Conservation (phyloP, 2,113 vertebrate species). For the Chinchilla lanigera region DNA sequence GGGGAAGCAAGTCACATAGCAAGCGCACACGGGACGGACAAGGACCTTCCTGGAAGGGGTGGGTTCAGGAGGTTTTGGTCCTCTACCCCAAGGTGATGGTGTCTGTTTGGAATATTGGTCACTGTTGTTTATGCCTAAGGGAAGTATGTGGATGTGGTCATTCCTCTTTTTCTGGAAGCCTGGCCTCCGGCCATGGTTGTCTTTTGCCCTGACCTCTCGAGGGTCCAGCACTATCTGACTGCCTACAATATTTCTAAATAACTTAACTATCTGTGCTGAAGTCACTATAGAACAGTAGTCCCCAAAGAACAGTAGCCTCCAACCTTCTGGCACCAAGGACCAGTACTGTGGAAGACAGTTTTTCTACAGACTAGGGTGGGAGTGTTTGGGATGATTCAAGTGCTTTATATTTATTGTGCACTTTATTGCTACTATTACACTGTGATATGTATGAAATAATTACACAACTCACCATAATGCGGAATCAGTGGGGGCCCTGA, state of each 20-base stretch:
- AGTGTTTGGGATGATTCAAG: background rate
- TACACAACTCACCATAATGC: background rate
- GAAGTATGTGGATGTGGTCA: background rate
- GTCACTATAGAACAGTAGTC: background rate
- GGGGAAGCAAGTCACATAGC: background rate
- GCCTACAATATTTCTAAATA: background rate
- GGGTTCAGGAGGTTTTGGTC: background rate
- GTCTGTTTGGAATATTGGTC: background rate
- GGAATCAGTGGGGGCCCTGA: background rate
- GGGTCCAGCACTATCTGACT: background rate
- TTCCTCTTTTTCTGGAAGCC: background rate
- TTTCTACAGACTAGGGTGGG: background rate
- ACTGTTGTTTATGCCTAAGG: background rate
- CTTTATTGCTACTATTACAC: background rate
- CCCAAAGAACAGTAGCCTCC: background rate
- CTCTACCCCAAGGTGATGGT: background rate
- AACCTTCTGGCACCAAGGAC: background rate
- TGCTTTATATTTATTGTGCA: background rate
- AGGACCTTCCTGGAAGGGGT: background rate
- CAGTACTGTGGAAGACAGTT: background rate
- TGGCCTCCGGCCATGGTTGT: background rate
- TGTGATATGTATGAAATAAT: background rate
- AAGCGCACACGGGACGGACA: background rate
- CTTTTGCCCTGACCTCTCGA: background rate
- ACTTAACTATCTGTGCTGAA: background rate